Percentiles rank a stretch among this genome's conserved stretches.
Evolutionary conservation across 2,113 vertebrate species (phyloP).

Genomic region (Collichthys lucidus): DNA sequence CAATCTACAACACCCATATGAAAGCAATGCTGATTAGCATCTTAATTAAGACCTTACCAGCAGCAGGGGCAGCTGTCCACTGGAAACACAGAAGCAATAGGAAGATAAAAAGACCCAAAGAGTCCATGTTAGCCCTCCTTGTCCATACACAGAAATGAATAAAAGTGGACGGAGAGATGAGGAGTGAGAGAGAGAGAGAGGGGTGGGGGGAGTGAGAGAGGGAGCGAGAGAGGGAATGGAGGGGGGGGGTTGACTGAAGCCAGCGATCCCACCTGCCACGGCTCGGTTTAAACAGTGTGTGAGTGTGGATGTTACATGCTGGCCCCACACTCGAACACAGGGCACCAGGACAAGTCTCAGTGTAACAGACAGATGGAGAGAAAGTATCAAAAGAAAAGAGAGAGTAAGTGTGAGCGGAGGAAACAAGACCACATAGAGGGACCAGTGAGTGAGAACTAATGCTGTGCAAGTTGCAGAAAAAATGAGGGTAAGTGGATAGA

Average conservation of each 20-base stretch:
- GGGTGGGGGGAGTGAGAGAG: constrained; percentile 12
- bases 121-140: constrained; percentile 75
- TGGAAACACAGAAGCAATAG: constrained; percentile 58
- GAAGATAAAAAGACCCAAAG: constrained; percentile 66
- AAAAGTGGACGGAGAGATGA: constrained; percentile 60
- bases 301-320: constrained; percentile 29
- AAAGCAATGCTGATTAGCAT: constrained; percentile 39
- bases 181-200: constrained; percentile 44
- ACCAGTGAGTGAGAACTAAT: constrained; percentile 48
- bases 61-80: constrained; percentile 57
- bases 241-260: constrained; percentile 30
- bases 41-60: constrained; percentile 71
- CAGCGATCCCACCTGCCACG: constrained; percentile 64
- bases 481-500: neutral
- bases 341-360: constrained; percentile 30
- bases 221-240: neutral
- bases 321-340: constrained; percentile 19
- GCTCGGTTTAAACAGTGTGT: constrained; percentile 37
- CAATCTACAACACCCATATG: constrained; percentile 16
- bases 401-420: neutral
- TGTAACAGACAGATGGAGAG: constrained; percentile 14
- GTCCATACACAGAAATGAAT: constrained; percentile 73
- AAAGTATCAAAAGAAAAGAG: constrained; percentile 8
- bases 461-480: constrained; percentile 42
- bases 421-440: neutral